A percentile compares a stretch with the other conserved stretches of the same genome.
Conservation (phyloP, 2,888 invertebrate species). For the Unio pictorum region DNA sequence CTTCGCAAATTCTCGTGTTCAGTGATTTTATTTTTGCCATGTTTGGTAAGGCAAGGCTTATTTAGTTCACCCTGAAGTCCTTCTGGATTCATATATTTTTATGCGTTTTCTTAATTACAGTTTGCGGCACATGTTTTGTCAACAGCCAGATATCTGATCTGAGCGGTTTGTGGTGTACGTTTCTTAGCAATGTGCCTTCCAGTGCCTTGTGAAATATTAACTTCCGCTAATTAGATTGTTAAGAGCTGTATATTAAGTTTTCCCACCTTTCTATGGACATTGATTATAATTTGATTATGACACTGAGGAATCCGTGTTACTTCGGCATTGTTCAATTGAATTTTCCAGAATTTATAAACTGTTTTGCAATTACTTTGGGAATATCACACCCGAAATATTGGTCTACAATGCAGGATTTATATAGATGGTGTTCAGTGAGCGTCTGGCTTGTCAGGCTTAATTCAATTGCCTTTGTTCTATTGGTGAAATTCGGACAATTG, state of each 20-base stretch:
- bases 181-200: background rate
- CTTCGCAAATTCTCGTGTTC: too few species aligned
- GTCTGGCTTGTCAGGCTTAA: constrained; percentile 11
- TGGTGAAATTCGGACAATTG: constrained; percentile 25
- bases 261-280: constrained; percentile 43
- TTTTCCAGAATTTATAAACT: constrained; percentile 60
- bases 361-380: constrained; percentile 26
- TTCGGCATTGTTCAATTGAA: constrained; percentile 41
- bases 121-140: too few species aligned
- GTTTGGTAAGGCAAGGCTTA: too few species aligned
- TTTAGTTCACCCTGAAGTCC: too few species aligned
- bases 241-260: constrained; percentile 50
- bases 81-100: too few species aligned
- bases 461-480: constrained; percentile 15
- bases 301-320: constrained; percentile 33
- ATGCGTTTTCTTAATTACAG: too few species aligned
- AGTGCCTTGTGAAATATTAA: constrained; percentile 49
- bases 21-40: too few species aligned
- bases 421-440: too few species aligned
- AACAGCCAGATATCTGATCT: too few species aligned
- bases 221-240: constrained; percentile 49
- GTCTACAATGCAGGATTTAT: too few species aligned
- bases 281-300: constrained; percentile 55
- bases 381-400: too few species aligned
- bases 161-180: too few species aligned